These are phyloP conservation scores for Malacoctenus gilli DNA, from an alignment of 2,797 vertebrate genomes.

Conservation along the genomic window DNA sequence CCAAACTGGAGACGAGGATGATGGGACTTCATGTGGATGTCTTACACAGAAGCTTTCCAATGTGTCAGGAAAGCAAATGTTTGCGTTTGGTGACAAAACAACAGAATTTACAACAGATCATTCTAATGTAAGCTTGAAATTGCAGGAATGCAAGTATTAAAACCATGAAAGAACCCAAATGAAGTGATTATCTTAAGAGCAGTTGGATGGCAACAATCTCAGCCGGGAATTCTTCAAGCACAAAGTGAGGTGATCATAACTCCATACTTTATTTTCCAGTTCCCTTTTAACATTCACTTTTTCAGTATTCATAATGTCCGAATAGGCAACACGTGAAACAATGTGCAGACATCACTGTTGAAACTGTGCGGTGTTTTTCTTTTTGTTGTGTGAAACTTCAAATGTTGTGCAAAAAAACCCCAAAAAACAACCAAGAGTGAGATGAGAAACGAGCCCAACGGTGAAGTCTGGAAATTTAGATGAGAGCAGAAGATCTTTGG, in stretches of 20 bases:
- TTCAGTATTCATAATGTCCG: conserved; percentile 58
- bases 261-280: conserved; percentile 52
- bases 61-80: not conserved
- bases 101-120: too few relatives aligned
- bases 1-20: conserved; percentile 2
- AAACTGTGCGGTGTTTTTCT: conserved; percentile 27
- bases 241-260: conserved; percentile 24
- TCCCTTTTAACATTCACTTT: conserved; percentile 65
- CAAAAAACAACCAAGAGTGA: conserved; percentile 16
- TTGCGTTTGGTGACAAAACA: too few relatives aligned
- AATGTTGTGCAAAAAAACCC: conserved; percentile 18
- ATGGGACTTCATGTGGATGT: not conserved
- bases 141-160: too few relatives aligned
- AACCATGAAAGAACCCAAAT: not conserved
- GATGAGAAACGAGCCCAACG: conserved; percentile 6
- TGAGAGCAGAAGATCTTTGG: conserved; percentile 57
- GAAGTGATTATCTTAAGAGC: conserved; percentile 5
- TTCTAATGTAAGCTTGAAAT: too few relatives aligned
- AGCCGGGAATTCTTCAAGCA: conserved; percentile 8
- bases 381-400: conserved; percentile 11
- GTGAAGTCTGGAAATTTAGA: conserved; percentile 36
- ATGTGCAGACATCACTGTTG: conserved; percentile 48
- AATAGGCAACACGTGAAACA: conserved; percentile 78
- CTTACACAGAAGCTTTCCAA: too few relatives aligned
- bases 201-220: conserved; percentile 14